Percentiles rank a stretch among this genome's conserved stretches.
These are phyloP conservation scores for Macaria notata DNA, from an alignment of 2,888 invertebrate species.

Conservation along the genomic window DNA sequence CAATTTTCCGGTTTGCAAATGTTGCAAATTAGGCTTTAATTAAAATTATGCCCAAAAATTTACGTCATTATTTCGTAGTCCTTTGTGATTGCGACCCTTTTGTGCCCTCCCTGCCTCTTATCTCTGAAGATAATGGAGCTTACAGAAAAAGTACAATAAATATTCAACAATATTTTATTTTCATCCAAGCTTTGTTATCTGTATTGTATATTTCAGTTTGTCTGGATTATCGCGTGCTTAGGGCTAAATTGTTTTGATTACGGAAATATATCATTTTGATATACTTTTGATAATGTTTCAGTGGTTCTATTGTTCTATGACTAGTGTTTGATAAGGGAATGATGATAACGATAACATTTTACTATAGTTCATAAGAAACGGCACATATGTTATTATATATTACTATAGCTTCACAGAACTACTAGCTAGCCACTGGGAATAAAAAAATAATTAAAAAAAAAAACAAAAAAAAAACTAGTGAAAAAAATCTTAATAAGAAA, in stretches of 20 bases:
- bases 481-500: too few relatives aligned
- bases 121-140: constrained; percentile 52
- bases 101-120: constrained; percentile 51
- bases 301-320: too few relatives aligned
- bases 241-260: constrained; percentile 6
- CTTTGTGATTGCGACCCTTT: constrained; percentile 68
- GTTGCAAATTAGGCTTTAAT: constrained; percentile 72
- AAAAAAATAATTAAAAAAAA: too few relatives aligned
- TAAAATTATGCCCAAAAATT: constrained; percentile 70
- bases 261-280: background rate
- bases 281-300: too few relatives aligned
- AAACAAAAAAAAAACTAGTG: too few relatives aligned
- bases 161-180: constrained; percentile 52
- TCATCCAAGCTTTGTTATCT: constrained; percentile 33
- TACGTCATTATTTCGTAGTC: constrained; percentile 60
- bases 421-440: too few relatives aligned
- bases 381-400: too few relatives aligned
- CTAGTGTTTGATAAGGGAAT: too few relatives aligned
- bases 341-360: too few relatives aligned
- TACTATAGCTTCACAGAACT: too few relatives aligned
- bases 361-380: too few relatives aligned
- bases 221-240: constrained; percentile 14
- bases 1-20: constrained; percentile 60
- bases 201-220: constrained; percentile 31
- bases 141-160: constrained; percentile 53